Base-by-base conservation (phyloP, 2,113 vertebrate genomes). In the Elaphurus davidianus region DNA sequence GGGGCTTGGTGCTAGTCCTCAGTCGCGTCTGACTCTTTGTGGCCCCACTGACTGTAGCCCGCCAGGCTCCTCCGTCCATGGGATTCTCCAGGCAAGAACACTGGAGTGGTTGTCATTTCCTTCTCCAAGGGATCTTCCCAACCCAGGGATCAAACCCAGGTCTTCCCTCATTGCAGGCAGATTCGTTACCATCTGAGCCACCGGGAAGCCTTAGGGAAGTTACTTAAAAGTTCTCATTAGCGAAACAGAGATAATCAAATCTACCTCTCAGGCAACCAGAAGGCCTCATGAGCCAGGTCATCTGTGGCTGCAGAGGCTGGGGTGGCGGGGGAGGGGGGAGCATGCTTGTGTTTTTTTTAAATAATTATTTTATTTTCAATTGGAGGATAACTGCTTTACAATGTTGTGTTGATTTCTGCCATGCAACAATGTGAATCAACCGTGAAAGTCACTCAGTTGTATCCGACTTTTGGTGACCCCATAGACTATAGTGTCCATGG, bases 1-100 rank as follows among this genome's bases (percentile, higher is more conserved):
- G 43, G 71, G 52, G 15, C 87, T 74, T 11, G 6, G n/a, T 13
- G 10, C 23, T 13, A 12, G n/a, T 40, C 19, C 67, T 74, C n/a
- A 13, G 19, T 13, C 10, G 1, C 2, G 0, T 40, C n/a, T 1
- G 5, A 40, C 67, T 40, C 67, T 47, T 47, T 40, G 67, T 0
- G 9, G 40, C n/a, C 19, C 19, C 10, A 0, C 3, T 19, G 67
- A 40, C n/a, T 40, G 19, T 10, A 23, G 67, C n/a, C 67, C 0
- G 0, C 67, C 36, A 74, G 67, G 67, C 67, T 23, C 19, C 67
- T 40, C 5, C 5, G 1, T 40, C 67, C 36, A 23, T 40, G 36
- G n/a, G 21, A 6, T 74, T 74, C 67, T 74, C 36, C 67, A 74
- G 67, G 36, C 19, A 40, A 40, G 19, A 13, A 25, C 67, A 40